Evolutionary conservation across 2,888 invertebrate genomes (phyloP).

Genomic region (Resseliella maxima): DNA sequence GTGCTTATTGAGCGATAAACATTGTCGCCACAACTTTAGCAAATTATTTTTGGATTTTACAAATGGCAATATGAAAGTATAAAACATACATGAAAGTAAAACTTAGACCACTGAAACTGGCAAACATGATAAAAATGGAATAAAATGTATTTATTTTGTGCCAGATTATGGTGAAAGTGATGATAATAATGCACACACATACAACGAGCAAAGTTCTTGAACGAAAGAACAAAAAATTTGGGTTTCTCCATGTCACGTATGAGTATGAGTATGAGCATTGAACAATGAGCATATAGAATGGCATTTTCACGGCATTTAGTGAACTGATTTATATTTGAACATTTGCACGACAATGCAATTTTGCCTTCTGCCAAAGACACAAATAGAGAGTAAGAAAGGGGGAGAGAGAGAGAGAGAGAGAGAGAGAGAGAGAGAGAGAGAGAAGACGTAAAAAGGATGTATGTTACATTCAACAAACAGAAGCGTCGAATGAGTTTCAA

Average conservation of each 20-base stretch:
- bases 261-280: too few relatives aligned
- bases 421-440: too few relatives aligned
- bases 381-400: too few relatives aligned
- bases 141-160: background rate
- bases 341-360: background rate
- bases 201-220: background rate
- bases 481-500: too few relatives aligned
- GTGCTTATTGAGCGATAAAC: background rate
- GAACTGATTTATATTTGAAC: background rate
- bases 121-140: background rate
- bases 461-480: too few relatives aligned
- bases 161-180: background rate
- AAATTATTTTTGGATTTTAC: background rate
- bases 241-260: background rate
- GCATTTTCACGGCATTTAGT: background rate
- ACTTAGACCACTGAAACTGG: background rate
- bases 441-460: too few relatives aligned
- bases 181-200: slow-evolving; percentile 5
- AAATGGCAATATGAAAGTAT: background rate
- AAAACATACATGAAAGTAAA: background rate
- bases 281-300: too few relatives aligned
- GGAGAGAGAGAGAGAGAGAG: too few relatives aligned
- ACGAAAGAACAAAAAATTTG: background rate
- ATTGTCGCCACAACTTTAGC: background rate
- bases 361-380: background rate